Evolutionary conservation across 2,113 vertebrate species (phyloP), one percentile per base, ranked within the genome.

Genomic region (Apeltes quadracus): DNA sequence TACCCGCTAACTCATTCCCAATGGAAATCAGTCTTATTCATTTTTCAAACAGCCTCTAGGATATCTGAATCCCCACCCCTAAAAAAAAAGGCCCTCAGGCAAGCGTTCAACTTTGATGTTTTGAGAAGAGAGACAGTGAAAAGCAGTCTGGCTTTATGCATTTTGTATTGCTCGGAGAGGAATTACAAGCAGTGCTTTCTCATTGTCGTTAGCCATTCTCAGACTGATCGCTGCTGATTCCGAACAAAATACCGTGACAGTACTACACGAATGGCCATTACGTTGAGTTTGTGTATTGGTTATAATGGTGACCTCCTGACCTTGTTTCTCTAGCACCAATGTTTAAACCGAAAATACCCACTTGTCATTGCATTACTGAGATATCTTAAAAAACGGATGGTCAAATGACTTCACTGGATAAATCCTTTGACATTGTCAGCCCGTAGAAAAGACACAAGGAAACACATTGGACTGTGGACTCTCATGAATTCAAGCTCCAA

Each of bases 31-130:
- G 85, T 80, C 84, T 83, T 87, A 84, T 91, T 89, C 81, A 88
- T 87, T 89, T 91, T 88, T 88, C 82, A 91, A 86, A 89, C 87
- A 84, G 85, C 87, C 88, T 87, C 72, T 69, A 85, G 91, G 83
- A 88, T 83, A 87, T 82, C 82, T 81, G 81, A 88, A 84, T 72
- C 75, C 13, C 38, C 38, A 9, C 38, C 39, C 39, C 13, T 68
- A 61, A 54, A 46, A 46, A 27, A 62, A 69, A 71, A 72, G 36
- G 72, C 82, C 84, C 72, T 69, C 34, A 57, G 90, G 89, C 88
- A 8, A 68, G 63, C 36, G 67, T 70, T 80, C 78, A 80, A 87
- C 84, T 91, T 86, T 81, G 83, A 87, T 79, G 84, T 87, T 86
- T 81, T 68, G 70, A 63, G 83, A 79, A 87, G 84, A 83, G 69